Percentiles rank a stretch among this genome's conserved stretches.
These are phyloP conservation scores for Blastobasis adustella DNA, from an alignment of 2,888 invertebrate species.

Conservation along the genomic window DNA sequence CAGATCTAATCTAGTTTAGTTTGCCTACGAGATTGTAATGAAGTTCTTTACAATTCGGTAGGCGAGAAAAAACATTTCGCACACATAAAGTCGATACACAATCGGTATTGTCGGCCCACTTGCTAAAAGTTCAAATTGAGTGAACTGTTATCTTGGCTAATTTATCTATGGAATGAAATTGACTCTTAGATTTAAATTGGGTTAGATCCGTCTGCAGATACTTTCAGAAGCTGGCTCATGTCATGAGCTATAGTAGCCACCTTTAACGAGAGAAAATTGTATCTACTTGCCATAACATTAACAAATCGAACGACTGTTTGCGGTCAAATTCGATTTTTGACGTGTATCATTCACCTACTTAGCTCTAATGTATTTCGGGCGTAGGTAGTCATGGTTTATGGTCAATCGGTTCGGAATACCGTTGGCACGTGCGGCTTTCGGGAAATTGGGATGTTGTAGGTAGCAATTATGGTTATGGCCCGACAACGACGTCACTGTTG, in stretches of 20 bases:
- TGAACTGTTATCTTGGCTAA: conserved; percentile 28
- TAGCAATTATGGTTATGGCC: neutral
- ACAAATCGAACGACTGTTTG: conserved; percentile 3
- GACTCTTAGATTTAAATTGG: neutral
- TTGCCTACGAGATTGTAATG: conserved; percentile 22
- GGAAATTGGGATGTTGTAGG: neutral
- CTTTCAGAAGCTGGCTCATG: neutral
- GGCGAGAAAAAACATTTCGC: conserved; percentile 20
- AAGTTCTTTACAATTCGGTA: conserved; percentile 27
- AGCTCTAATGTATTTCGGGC: conserved; percentile 3
- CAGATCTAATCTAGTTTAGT: conserved; percentile 20
- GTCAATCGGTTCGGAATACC: conserved; percentile 11
- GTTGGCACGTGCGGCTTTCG: conserved; percentile 7
- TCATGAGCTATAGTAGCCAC: too few species aligned
- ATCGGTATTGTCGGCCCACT: conserved; percentile 25
- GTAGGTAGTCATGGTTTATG: conserved; percentile 6
- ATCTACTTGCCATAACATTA: too few species aligned
- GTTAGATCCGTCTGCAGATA: neutral
- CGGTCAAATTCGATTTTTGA: conserved; percentile 10
- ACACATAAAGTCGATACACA: conserved; percentile 25
- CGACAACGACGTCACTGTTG: too few species aligned
- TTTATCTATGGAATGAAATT: conserved; percentile 13
- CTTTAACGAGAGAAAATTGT: too few species aligned
- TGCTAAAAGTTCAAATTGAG: conserved; percentile 25
- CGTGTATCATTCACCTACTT: conserved; percentile 2